phyloP scores from a whole-genome alignment of 2,888 invertebrate genomes.

The Geophilus truncorum region DNA sequence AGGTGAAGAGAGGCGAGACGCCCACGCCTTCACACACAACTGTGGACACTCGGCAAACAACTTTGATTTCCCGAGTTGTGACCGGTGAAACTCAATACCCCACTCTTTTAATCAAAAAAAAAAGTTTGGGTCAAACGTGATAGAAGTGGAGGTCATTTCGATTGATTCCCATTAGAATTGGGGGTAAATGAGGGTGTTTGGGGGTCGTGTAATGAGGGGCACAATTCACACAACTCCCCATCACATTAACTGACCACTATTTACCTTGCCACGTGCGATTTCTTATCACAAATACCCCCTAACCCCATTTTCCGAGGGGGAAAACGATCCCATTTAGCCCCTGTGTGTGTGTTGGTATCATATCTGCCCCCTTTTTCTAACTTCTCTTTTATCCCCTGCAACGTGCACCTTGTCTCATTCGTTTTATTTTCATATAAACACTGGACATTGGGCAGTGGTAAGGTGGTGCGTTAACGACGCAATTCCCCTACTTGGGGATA shows the following conservation, averaged over 20 bases:
- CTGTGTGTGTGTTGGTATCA: neutral
- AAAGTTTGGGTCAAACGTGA: neutral
- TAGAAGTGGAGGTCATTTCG: neutral
- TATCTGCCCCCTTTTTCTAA: neutral
- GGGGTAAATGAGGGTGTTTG: neutral
- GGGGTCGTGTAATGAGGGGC: neutral
- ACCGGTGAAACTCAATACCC: no score
- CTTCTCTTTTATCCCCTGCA: neutral
- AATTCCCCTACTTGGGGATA: neutral
- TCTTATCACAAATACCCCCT: slow-evolving; percentile 20
- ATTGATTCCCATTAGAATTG: neutral
- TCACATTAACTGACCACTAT: slow-evolving; percentile 24
- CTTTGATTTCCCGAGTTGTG: no score
- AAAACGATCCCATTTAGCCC: neutral
- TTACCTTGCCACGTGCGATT: slow-evolving; percentile 11
- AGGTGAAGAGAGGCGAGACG: slow-evolving; percentile 5
- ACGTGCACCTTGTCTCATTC: neutral
- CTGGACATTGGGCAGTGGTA: neutral
- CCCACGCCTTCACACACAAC: neutral
- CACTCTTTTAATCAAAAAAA: neutral
- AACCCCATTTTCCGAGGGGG: neutral
- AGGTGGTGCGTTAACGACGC: neutral
- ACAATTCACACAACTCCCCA: neutral
- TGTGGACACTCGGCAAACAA: neutral
- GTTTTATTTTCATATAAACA: neutral